Evolutionary conservation across 2,797 vertebrate genomes (phyloP), one percentile per base, ranked within the genome.

Genomic region (Amblyopsis hoosieri): DNA sequence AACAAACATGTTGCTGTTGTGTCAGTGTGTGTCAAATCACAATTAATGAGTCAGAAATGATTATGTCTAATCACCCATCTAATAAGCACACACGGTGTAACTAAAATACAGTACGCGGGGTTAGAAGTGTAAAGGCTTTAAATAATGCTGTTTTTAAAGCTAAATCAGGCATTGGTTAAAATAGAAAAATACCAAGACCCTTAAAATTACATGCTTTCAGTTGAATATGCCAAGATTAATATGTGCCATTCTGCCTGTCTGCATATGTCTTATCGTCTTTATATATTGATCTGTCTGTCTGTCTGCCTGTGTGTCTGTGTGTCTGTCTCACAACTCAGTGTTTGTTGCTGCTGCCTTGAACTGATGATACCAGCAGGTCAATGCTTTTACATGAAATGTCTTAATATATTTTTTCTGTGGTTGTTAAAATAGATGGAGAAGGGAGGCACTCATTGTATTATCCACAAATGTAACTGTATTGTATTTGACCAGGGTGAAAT

Each of bases 331-430:
- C 62, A 37, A 42, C 11, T 13, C 33, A 17, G 67, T 74, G 66
- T 74, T 60, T 73, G 23, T 74, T 68, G 75, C 80, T 78, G 71
- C 81, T 86, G 74, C 74, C 82, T 71, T 13, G 56, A 75, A 71
- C 74, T 74, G 78, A 78, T 75, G 54, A 81, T 72, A 82, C 78
- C 86, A 86, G 85, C 82, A 72, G 69, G 70, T 75, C 58, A 8
- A 64, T 80, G 78, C 80, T 86, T 64, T 80, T 75, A 79, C 80
- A 84, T 15, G 65, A 89, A 85, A 89, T 78, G 90, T 92, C 90
- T 93, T 92, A 93, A 91, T 89, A 87, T 89, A 81, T 88, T 80
- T 74, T 67, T 74, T 67, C 71, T 77, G 67, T 74, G 84, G 79
- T 66, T 85, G 71, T 85, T 80, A 80, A 66, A 76, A 71, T 67